Percentiles rank a stretch among this genome's conserved stretches.
Evolutionary conservation across 2,113 vertebrate genomes (phyloP).

Genomic region (Procavia capensis): DNA sequence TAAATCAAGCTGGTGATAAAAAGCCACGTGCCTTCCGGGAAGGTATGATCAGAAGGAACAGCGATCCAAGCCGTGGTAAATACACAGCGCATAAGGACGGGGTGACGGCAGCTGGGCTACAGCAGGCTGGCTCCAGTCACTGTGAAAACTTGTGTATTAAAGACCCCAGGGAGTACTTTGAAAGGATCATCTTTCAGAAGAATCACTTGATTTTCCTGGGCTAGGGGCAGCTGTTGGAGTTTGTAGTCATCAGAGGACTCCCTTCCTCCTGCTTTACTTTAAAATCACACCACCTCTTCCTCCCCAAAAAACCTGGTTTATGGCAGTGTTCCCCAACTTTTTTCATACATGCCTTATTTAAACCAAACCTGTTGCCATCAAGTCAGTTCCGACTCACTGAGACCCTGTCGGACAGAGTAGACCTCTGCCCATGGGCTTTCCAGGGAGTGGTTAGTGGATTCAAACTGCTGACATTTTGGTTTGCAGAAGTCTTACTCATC

Average conservation of each 20-base stretch:
- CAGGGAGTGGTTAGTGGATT: too few species aligned
- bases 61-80: conserved; percentile 25
- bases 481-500: too few species aligned
- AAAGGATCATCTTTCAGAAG: conserved; percentile 38
- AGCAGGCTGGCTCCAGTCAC: background rate
- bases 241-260: background rate
- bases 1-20: conserved; percentile 72
- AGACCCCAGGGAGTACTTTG: conserved; percentile 42
- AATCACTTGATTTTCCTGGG: conserved; percentile 23
- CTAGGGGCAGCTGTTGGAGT: background rate
- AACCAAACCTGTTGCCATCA: too few species aligned
- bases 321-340: background rate
- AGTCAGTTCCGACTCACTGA: too few species aligned
- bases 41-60: conserved; percentile 56
- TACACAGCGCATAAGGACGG: conserved; percentile 40
- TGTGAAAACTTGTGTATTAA: conserved; percentile 30
- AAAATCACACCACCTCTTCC: background rate
- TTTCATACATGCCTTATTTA: conserved; percentile 31
- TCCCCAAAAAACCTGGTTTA: conserved; percentile 6
- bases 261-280: background rate
- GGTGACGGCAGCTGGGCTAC: background rate
- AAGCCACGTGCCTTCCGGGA: conserved; percentile 59
- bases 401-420: too few species aligned
- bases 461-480: too few species aligned
- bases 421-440: too few species aligned